Conservation (phyloP, 2,797 vertebrate genomes). For the Hephaestus fuliginosus region DNA sequence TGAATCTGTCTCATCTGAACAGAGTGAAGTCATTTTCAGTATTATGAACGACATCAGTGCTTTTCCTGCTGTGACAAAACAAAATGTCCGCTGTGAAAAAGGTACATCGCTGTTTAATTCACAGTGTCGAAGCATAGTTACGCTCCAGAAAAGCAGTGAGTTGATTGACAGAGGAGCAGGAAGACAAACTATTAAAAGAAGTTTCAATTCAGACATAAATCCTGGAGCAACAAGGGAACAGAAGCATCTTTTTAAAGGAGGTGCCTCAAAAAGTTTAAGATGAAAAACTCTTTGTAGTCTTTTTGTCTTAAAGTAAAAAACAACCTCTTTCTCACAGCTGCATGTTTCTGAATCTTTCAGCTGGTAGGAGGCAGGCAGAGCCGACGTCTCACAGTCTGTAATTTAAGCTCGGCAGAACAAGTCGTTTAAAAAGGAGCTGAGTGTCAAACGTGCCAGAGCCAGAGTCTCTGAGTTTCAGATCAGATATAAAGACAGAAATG, state of each 20-base stretch:
- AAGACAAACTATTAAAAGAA: too few species aligned
- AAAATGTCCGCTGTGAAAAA: too few species aligned
- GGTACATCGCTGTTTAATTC: too few species aligned
- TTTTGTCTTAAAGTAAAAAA: neutral
- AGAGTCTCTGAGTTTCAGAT: neutral
- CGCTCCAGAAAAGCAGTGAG: too few species aligned
- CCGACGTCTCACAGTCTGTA: constrained; percentile 18
- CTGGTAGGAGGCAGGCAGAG: constrained; percentile 39
- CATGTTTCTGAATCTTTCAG: constrained; percentile 10
- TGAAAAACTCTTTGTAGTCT: neutral
- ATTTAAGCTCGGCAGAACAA: constrained; percentile 28
- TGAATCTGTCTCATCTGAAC: too few species aligned
- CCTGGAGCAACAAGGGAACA: neutral
- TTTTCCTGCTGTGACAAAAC: too few species aligned
- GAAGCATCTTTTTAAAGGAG: neutral
- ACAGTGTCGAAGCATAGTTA: too few species aligned
- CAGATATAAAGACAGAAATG: neutral
- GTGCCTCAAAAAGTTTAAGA: neutral
- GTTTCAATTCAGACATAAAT: neutral
- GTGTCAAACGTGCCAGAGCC: constrained; percentile 14
- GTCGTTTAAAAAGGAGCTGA: neutral
- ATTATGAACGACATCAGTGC: too few species aligned
- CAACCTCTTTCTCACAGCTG: neutral
- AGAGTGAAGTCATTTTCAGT: too few species aligned
- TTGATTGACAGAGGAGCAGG: too few species aligned